A percentile compares a stretch with the other conserved stretches of the same genome.
These are phyloP conservation scores for Gymnoscopelus microlampas DNA, from an alignment of 2,797 vertebrate genomes.

Conservation along the genomic window DNA sequence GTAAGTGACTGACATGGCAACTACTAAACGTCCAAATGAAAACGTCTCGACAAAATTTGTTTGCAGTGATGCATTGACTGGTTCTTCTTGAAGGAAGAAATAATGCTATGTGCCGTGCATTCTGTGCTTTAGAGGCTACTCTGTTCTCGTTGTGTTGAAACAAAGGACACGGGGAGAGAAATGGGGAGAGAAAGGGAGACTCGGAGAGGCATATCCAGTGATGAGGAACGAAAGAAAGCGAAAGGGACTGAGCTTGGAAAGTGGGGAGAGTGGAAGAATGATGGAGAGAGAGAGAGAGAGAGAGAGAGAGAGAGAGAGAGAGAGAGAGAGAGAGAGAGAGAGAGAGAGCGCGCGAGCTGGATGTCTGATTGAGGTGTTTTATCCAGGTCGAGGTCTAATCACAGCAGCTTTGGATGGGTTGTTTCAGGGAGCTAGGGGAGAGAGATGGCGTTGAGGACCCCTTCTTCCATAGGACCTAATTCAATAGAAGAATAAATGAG, in stretches of 20 bases:
- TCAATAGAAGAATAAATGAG: conserved; percentile 86
- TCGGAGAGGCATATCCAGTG: conserved; percentile 15
- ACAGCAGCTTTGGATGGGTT: conserved; percentile 51
- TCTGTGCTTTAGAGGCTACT: too few species aligned
- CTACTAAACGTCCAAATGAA: too few species aligned
- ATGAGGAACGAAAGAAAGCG: conserved; percentile 34
- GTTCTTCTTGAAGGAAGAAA: too few species aligned
- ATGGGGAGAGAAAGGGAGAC: conserved; percentile 30
- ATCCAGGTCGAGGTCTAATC: conserved; percentile 71
- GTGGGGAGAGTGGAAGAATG: conserved; percentile 21
- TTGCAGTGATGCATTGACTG: too few species aligned
- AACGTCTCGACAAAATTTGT: too few species aligned
- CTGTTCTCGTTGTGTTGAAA: too few species aligned
- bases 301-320: conserved; percentile 10
- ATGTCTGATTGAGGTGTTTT: conserved; percentile 53
- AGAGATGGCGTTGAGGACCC: conserved; percentile 54
- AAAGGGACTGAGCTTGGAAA: neutral
- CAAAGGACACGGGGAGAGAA: conserved; percentile 10
- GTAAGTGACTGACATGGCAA: too few species aligned
- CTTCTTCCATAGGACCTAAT: conserved; percentile 71
- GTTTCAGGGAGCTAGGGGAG: conserved; percentile 56
- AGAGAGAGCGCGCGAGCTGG: neutral
- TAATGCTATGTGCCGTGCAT: too few species aligned
- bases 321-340: neutral
- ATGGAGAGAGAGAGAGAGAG: conserved; percentile 45